Base-by-base conservation (phyloP, 2,797 vertebrate species). In the Chromobotia macracanthus region DNA sequence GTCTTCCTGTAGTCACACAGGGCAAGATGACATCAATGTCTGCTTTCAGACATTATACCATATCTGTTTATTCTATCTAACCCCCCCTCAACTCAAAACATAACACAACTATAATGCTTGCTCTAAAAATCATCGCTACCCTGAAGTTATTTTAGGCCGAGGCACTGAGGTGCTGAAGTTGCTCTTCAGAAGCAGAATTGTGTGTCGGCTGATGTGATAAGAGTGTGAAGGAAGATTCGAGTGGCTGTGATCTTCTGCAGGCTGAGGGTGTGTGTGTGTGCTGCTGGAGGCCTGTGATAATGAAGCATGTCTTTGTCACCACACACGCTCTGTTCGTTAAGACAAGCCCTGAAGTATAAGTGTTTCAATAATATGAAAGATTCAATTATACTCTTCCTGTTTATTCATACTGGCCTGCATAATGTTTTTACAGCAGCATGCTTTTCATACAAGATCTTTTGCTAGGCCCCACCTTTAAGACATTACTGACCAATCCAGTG, bases 281-380 rank as follows among this genome's bases (percentile, higher is more conserved):
- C 12, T n/a, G 28, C 64, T 12, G 16, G 11, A 18, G 35, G 46
- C 16, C 68, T 77, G 50, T 74, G 71, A 84, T 78, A 66, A 77
- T 74, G 70, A 83, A 61, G 23, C 28, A 21, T 46, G 65, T 67
- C 64, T 64, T 84, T 72, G 67, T 80, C 35, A 69, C 44, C 51
- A 68, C 23, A 60, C 55, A 46, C 63, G 21, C 71, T 7, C 11
- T 53, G 15, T 44, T 75, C 23, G 5, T 74, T 53, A 23, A 73
- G 74, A 77, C 38, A 23, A 73, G 46, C 55, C 80, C 75, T 79
- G 56, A 48, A 70, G 81, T 63, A 18, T 16, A 68, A 44, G 55
- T 18, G 70, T 63, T 69, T 63, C 64, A 50, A 66, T 64, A 77
- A 15, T 74, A 46, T 35, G 10, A 19, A 63, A 31, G 70, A 74